These are phyloP conservation scores for Seira musarum DNA, from an alignment of 2,888 invertebrate species.

Conservation along the genomic window DNA sequence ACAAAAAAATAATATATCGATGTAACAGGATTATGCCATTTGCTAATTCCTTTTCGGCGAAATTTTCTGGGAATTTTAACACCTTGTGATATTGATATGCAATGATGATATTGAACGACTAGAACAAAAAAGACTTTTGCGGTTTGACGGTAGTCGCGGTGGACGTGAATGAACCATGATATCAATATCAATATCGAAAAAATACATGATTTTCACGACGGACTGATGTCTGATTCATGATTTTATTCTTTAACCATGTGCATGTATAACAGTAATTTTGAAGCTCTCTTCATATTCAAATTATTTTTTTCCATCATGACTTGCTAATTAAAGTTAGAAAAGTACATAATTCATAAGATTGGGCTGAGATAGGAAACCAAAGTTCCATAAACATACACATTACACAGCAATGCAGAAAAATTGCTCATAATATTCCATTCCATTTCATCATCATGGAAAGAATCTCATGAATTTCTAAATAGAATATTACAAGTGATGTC, in stretches of 20 bases:
- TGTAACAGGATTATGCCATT: too few species aligned
- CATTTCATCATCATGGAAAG: too few species aligned
- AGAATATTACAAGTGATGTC: background rate
- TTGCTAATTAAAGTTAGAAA: background rate
- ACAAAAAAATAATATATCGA: too few species aligned
- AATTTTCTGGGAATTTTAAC: too few species aligned
- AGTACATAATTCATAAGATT: background rate
- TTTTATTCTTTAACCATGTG: background rate
- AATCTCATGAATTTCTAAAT: background rate
- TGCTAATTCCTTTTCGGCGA: too few species aligned
- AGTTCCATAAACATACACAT: background rate
- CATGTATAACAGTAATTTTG: conserved; percentile 9
- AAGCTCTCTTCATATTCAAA: background rate
- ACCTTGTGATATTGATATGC: too few species aligned
- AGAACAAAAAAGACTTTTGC: background rate
- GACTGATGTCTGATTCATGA: background rate
- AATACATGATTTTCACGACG: background rate
- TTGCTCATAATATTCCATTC: background rate
- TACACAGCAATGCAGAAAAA: background rate
- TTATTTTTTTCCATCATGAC: background rate
- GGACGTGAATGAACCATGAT: background rate
- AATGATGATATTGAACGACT: too few species aligned
- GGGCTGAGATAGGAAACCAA: background rate
- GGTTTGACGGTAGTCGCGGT: background rate
- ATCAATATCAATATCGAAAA: background rate